Conservation (phyloP, 2,888 invertebrate genomes). For the Torymus auratus region DNA sequence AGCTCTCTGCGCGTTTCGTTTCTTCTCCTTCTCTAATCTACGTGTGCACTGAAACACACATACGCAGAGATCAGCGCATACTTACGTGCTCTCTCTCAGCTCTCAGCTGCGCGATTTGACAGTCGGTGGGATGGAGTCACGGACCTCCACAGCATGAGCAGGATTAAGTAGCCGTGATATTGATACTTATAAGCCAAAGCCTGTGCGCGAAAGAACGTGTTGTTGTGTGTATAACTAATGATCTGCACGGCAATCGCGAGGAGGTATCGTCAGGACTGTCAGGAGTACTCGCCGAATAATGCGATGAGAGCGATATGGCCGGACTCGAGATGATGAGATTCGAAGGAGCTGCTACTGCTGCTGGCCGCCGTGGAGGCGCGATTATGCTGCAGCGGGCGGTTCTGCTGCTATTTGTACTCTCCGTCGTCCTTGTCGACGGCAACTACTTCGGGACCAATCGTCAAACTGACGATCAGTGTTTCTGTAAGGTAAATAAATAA, state of each 20-base stretch:
- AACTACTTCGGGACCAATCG: constrained; percentile 69
- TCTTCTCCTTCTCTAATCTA: no score
- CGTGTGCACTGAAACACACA: no score
- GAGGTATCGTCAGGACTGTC: constrained; percentile 5
- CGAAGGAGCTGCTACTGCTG: neutral
- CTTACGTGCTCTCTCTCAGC: constrained; percentile 1
- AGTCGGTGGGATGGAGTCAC: constrained; percentile 27
- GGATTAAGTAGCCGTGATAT: neutral
- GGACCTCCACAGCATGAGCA: neutral
- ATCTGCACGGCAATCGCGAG: neutral
- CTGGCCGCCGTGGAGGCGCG: neutral
- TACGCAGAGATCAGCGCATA: neutral
- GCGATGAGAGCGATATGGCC: constrained; percentile 47
- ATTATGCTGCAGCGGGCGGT: constrained; percentile 15
- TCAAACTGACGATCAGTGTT: constrained; percentile 68
- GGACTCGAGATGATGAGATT: constrained; percentile 49
- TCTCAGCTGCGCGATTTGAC: constrained; percentile 32
- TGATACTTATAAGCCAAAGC: no score
- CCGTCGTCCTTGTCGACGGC: constrained; percentile 54
- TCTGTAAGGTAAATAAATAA: constrained; percentile 69
- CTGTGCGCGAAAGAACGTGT: no score
- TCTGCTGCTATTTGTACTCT: constrained; percentile 41
- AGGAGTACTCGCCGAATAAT: neutral
- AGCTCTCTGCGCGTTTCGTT: no score
- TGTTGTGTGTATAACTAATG: constrained; percentile 20